A percentile compares a stretch with the other conserved stretches of the same genome.
These are phyloP conservation scores for Bursaphelenchus okinawaensis DNA, from an alignment of 2,888 invertebrate species.

Conservation along the genomic window DNA sequence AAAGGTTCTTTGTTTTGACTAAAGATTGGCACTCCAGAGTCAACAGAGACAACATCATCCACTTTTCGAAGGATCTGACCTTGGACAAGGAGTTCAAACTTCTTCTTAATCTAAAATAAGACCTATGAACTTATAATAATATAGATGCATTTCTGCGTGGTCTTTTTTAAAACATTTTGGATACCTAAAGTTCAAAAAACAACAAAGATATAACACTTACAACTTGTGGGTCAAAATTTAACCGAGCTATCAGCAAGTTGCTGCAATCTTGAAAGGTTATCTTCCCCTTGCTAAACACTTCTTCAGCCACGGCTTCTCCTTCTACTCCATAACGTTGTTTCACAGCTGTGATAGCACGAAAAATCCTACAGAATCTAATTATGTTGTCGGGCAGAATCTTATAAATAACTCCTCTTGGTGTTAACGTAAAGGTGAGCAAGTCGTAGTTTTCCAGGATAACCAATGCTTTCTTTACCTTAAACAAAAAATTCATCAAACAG, in stretches of 20 bases:
- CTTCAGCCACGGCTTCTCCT: conserved; percentile 22
- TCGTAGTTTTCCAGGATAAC: conserved; percentile 41
- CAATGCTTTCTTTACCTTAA: conserved; percentile 39
- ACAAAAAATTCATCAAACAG: conserved; percentile 8
- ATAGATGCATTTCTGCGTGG: no score
- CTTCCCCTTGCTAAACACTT: conserved; percentile 16
- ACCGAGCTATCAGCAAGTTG: background rate
- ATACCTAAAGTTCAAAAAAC: no score
- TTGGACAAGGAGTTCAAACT: background rate
- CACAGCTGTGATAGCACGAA: background rate
- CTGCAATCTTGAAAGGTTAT: conserved; percentile 14
- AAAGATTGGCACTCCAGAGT: background rate
- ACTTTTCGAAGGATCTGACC: background rate
- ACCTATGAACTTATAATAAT: no score
- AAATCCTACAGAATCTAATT: background rate
- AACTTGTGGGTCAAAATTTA: background rate
- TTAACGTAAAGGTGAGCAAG: conserved; percentile 15
- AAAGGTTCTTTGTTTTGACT: background rate
- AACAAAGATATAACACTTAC: background rate
- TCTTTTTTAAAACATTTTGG: no score
- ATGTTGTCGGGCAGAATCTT: background rate
- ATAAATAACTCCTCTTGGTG: background rate
- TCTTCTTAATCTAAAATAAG: background rate
- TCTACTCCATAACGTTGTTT: background rate
- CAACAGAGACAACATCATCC: background rate